Percentiles rank a stretch among this genome's conserved stretches.
These are phyloP conservation scores for Drosophila melanosoma DNA, from an alignment of 2,888 invertebrate species.

Conservation along the genomic window DNA sequence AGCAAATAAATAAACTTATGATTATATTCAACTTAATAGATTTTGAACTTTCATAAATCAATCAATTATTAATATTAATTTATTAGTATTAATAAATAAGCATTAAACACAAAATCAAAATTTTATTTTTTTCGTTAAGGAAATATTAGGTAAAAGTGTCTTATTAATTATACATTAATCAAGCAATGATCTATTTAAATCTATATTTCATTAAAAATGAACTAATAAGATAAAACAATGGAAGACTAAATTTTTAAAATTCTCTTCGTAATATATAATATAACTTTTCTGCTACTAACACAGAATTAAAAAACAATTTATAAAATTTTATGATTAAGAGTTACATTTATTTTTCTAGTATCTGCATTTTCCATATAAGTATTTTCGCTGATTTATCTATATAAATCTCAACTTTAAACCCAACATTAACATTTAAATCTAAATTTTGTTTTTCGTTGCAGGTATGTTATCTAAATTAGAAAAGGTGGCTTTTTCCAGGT, in stretches of 20 bases:
- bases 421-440: slow-evolving; percentile 24
- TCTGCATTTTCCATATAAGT: not conserved
- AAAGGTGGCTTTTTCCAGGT: slow-evolving; percentile 36
- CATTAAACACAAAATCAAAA: not conserved
- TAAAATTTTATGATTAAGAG: not conserved
- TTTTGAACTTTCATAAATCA: no score
- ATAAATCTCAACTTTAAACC: slow-evolving; percentile 15
- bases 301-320: no score
- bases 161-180: not conserved
- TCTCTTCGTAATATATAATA: not conserved
- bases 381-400: slow-evolving; percentile 25
- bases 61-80: no score
- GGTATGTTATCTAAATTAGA: slow-evolving; percentile 38
- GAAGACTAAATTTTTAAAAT: not conserved
- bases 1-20: not conserved
- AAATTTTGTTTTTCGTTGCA: slow-evolving; percentile 35
- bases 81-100: no score
- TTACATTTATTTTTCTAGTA: not conserved
- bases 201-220: not conserved
- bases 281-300: not conserved
- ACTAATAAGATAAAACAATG: not conserved
- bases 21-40: not conserved
- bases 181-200: not conserved
- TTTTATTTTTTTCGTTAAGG: not conserved
- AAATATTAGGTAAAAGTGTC: fast-evolving